Percentiles rank a stretch among this genome's conserved stretches.
These are phyloP conservation scores for Drosophila funebris DNA, from an alignment of 1,140 invertebrate species.

Conservation along the genomic window DNA sequence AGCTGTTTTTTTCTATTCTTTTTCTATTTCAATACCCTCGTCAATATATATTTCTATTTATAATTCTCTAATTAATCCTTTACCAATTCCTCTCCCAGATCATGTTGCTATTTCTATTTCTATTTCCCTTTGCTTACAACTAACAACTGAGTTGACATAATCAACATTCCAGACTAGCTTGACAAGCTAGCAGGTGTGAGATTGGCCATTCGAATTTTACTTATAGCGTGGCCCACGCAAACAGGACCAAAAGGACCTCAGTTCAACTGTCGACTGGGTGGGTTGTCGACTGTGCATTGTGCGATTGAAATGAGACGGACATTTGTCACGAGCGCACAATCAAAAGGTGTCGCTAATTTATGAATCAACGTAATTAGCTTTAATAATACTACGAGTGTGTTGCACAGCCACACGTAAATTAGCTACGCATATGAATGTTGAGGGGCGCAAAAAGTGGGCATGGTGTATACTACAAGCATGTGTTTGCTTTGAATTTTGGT, in stretches of 20 bases:
- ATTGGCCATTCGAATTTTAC: conserved; percentile 19
- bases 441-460: neutral
- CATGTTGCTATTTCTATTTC: conserved; percentile 2
- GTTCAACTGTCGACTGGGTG: neutral
- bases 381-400: conserved; percentile 47
- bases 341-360: conserved; percentile 78
- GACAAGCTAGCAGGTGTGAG: neutral
- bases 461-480: conserved; percentile 1
- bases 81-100: neutral
- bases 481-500: conserved; percentile 28
- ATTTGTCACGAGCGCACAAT: conserved; percentile 68
- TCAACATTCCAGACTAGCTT: neutral
- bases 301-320: conserved; percentile 2
- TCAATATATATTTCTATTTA: neutral
- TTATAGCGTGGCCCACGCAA: conserved; percentile 29
- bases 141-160: conserved; percentile 15
- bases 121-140: neutral
- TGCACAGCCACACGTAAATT: conserved; percentile 35
- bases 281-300: neutral
- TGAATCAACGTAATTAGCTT: conserved; percentile 77
- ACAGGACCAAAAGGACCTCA: neutral
- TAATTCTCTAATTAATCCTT: no score
- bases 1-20: no score
- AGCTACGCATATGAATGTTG: conserved; percentile 28
- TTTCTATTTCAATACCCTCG: neutral